Percentiles rank a stretch among this genome's conserved stretches.
These are phyloP conservation scores for Mionectes macconnelli DNA, from an alignment of 2,113 vertebrate species.

Conservation along the genomic window DNA sequence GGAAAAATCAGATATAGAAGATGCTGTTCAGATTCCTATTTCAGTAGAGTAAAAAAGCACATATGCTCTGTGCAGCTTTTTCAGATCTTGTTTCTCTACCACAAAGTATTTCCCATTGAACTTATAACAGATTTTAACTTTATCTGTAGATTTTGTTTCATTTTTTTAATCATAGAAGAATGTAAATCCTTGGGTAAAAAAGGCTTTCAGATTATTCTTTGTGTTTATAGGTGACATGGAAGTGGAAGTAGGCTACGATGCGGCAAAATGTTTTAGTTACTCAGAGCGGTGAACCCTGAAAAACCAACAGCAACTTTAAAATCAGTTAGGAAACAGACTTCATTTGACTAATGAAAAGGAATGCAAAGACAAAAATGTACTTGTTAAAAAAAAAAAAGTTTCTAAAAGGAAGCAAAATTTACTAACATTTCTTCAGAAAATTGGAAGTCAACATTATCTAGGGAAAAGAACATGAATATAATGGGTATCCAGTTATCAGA, in stretches of 20 bases:
- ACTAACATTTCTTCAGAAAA: background rate
- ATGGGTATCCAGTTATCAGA: background rate
- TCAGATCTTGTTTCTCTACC: background rate
- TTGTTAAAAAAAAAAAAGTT: background rate
- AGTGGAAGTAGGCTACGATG: background rate
- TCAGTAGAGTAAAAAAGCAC: background rate
- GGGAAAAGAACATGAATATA: background rate
- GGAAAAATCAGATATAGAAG: background rate
- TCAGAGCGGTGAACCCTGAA: background rate
- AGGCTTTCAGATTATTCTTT: background rate
- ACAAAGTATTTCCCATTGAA: background rate
- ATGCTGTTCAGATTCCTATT: background rate
- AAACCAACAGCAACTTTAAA: background rate
- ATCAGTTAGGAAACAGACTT: background rate
- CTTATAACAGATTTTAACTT: background rate
- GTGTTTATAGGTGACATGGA: background rate
- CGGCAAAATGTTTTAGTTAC: background rate
- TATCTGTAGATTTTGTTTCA: background rate
- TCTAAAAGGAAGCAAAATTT: background rate
- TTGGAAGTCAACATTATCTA: background rate
- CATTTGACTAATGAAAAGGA: background rate
- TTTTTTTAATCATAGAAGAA: background rate
- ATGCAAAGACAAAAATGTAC: background rate
- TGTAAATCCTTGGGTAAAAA: background rate
- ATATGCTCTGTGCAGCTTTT: background rate